phyloP scores from a whole-genome alignment of 2,113 vertebrate species.

The Seriola dumerili region DNA sequence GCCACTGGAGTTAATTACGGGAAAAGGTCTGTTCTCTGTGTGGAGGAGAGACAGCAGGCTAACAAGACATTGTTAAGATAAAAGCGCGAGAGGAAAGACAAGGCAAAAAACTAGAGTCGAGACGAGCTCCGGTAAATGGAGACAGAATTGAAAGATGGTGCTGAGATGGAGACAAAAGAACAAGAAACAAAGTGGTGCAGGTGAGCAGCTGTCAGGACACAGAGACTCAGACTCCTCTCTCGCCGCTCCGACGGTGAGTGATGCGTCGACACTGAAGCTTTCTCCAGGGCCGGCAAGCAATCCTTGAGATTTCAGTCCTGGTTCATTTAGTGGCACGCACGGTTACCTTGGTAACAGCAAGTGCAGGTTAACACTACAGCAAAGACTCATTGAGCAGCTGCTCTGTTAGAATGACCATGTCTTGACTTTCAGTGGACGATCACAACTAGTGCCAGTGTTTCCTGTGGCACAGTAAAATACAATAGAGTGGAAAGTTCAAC shows the following conservation, averaged over 20 bases:
- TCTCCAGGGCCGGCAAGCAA: background rate
- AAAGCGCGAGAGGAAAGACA: conserved; percentile 20
- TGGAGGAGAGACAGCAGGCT: conserved; percentile 35
- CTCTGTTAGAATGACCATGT: background rate
- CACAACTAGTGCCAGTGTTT: too few species aligned
- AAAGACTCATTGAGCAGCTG: background rate
- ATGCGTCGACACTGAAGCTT: background rate
- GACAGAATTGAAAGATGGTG: conserved; percentile 14
- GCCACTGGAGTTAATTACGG: conserved; percentile 68
- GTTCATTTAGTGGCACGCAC: background rate
- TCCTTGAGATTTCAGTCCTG: too few species aligned
- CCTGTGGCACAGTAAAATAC: too few species aligned
- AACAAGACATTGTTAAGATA: conserved; percentile 48
- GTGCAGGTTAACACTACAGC: background rate
- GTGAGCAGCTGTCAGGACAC: background rate
- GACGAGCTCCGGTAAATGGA: conserved; percentile 3
- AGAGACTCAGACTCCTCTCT: background rate
- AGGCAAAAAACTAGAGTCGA: conserved; percentile 16
- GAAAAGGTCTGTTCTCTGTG: conserved; percentile 53
- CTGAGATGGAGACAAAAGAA: conserved; percentile 13
- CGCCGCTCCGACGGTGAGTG: background rate
- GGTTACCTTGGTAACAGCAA: background rate
- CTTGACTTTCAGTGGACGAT: background rate
- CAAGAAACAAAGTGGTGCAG: background rate
- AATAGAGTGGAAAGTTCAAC: too few species aligned